Evolutionary conservation across 2,888 invertebrate genomes (phyloP).

Genomic region (Chesias legatella): DNA sequence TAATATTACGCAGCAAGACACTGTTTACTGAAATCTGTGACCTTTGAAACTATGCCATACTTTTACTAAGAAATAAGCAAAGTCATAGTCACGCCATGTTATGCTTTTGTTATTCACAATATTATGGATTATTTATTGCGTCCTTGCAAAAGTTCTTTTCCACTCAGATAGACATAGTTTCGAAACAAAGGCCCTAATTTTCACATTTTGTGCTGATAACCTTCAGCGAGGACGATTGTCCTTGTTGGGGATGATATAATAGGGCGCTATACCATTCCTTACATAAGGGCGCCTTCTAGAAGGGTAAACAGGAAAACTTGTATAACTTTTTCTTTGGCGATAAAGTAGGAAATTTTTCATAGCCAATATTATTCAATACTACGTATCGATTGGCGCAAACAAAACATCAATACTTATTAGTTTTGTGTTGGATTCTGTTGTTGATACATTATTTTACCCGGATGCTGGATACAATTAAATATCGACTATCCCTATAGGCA

Average conservation of each 20-base stretch:
- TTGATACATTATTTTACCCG: too few species aligned
- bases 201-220: constrained; percentile 18
- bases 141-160: constrained; percentile 17
- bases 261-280: constrained; percentile 21
- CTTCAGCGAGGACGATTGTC: constrained; percentile 25
- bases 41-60: constrained; percentile 10
- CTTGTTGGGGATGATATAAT: too few species aligned
- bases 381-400: too few species aligned
- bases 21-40: not conserved
- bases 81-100: constrained; percentile 5
- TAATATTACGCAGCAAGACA: too few species aligned
- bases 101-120: constrained; percentile 19
- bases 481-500: too few species aligned
- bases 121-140: constrained; percentile 19
- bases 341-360: constrained; percentile 24
- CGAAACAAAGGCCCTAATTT: constrained; percentile 19
- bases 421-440: too few species aligned
- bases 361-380: constrained; percentile 29
- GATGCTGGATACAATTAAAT: too few species aligned
- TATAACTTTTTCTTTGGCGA: constrained; percentile 24
- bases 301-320: constrained; percentile 31
- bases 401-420: too few species aligned
- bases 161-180: constrained; percentile 14
- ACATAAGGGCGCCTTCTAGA: constrained; percentile 26
- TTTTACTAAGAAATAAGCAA: constrained; percentile 15